A percentile compares a stretch with the other conserved stretches of the same genome.
Conservation (phyloP, 2,888 invertebrate genomes). For the Camponotus fellah region DNA sequence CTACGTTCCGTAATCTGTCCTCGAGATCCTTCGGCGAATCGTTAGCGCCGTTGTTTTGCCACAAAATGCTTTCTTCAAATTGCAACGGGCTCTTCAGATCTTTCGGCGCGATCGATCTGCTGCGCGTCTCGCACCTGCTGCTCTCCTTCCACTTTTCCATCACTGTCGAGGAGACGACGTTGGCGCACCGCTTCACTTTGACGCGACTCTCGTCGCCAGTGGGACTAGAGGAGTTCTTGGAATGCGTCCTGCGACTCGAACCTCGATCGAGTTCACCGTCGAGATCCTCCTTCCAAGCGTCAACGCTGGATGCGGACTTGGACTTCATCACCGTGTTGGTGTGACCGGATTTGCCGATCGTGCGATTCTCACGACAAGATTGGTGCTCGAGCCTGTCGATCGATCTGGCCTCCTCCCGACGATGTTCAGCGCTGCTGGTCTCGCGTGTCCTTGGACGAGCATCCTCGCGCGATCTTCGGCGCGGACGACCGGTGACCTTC, state of each 20-base stretch:
- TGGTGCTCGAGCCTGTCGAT: slow-evolving; percentile 68
- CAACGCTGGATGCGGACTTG: slow-evolving; percentile 80
- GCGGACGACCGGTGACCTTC: slow-evolving; percentile 73
- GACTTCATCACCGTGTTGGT: slow-evolving; percentile 77
- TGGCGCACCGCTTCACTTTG: slow-evolving; percentile 77
- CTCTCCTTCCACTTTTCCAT: slow-evolving; percentile 82
- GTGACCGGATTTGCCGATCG: background rate
- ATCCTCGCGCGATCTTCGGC: slow-evolving; percentile 79
- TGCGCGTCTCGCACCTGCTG: slow-evolving; percentile 77
- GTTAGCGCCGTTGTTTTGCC: slow-evolving; percentile 44
- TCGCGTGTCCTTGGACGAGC: slow-evolving; percentile 79
- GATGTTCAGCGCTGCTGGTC: slow-evolving; percentile 65
- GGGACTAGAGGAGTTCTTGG: slow-evolving; percentile 77
- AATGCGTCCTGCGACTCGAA: slow-evolving; percentile 65
- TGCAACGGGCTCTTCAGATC: slow-evolving; percentile 82
- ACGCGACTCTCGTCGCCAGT: slow-evolving; percentile 70
- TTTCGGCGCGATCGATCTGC: slow-evolving; percentile 78
- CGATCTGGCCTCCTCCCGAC: slow-evolving; percentile 68
- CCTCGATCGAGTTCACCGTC: slow-evolving; percentile 68
- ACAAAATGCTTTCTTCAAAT: slow-evolving; percentile 77
- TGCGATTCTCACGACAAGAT: slow-evolving; percentile 34
- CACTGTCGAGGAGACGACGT: slow-evolving; percentile 79
- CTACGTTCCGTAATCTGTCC: slow-evolving; percentile 66
- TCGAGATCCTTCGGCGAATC: slow-evolving; percentile 50
- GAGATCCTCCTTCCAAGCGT: slow-evolving; percentile 78